Conservation (phyloP, 2,888 invertebrate species). For the Catocala fraxini region DNA sequence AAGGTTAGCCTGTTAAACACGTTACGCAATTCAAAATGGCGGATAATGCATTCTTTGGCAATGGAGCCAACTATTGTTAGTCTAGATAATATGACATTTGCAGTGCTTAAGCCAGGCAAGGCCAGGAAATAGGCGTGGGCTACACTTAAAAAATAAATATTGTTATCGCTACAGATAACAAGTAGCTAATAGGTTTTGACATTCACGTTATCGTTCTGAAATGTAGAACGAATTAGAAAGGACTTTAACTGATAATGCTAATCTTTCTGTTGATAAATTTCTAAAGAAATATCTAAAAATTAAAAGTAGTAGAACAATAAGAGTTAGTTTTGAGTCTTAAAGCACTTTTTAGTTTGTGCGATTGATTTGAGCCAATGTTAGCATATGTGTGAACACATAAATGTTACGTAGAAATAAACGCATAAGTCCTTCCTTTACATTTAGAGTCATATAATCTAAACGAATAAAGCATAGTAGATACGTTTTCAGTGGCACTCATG, state of each 20-base stretch:
- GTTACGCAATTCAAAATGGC: conserved; percentile 56
- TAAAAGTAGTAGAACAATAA: no score
- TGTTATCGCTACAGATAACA: conserved; percentile 35
- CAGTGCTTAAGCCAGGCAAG: conserved; percentile 50
- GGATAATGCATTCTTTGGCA: conserved; percentile 69
- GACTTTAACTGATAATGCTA: neutral
- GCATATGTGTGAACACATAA: no score
- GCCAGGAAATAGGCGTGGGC: conserved; percentile 31
- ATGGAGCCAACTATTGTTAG: conserved; percentile 62
- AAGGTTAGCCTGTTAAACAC: conserved; percentile 48
- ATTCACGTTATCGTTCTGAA: conserved; percentile 15
- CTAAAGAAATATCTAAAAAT: no score
- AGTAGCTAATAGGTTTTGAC: conserved; percentile 24
- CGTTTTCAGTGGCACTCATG: no score
- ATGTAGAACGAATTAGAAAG: conserved; percentile 7
- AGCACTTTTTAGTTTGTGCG: no score
- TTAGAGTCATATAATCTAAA: no score
- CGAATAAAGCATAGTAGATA: neutral
- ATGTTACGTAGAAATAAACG: no score
- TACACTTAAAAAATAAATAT: conserved; percentile 23
- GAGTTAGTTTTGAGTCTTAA: no score
- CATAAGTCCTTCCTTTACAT: no score
- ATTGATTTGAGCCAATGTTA: no score
- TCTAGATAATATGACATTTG: conserved; percentile 57
- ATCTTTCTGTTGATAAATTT: no score